Base-by-base conservation (phyloP, 53 echinoderm and acorn worm species). In the Temnopleurus reevesii region DNA sequence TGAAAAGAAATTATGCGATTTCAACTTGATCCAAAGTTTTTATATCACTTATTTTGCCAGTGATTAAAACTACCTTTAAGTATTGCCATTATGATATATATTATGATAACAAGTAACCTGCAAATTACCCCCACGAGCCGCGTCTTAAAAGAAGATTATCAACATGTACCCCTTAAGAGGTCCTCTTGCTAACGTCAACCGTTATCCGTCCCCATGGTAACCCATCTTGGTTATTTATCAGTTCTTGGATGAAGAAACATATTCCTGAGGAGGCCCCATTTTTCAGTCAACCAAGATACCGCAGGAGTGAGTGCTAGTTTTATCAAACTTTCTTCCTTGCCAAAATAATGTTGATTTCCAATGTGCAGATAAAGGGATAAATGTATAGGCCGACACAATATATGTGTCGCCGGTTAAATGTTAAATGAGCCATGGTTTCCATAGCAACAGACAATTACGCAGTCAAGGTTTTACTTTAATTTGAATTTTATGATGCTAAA, bases 111-210 rank as follows among this genome's bases (percentile, higher is more conserved):
- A n/a, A n/a, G n/a, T n/a, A n/a, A n/a, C n/a, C 71, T 71, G 21
- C 71, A 71, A 71, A 71, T 71, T 71, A 41, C n/a, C n/a, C 21
- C 41, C 71, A 71, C 71, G 71, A 71, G 36, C 34, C 63, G 4
- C 63, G 33, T 63, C 63, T 63, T 33, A 15, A 9, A 63, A 63
- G 7, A 8, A 71, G 41, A 71, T 38, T 21, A 38, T 36, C 71
- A 38, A n/a, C 21, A 2, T 0, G 71, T 41, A 71, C 43, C 71
- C 83, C 57, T 36, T 5, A 83, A 83, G 21, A 47, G n/a, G 83
- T 10, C 80, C 56, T 83, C 83, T 12, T 55, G 83, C 41, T 83
- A 27, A 83, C 83, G 83, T 83, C 83, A 83, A 83, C 56, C 54
- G 12, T 56, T 56, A 83, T 33, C 30, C 51, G 55, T 83, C 35